These are phyloP conservation scores for Diorhabda elongata DNA, from an alignment of 1,140 invertebrate species.

Conservation along the genomic window DNA sequence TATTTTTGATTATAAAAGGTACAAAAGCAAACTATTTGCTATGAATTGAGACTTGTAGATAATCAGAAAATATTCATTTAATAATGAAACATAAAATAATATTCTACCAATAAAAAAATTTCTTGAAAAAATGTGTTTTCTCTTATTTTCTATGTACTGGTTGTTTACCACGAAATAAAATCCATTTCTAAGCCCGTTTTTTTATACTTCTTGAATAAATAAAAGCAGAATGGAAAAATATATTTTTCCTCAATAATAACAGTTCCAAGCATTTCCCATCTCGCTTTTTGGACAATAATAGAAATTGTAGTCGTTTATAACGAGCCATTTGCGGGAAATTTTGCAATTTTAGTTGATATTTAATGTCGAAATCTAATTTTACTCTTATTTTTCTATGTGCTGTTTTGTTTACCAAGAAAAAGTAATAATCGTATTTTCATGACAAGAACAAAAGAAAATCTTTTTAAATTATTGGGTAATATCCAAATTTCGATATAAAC, in stretches of 20 bases:
- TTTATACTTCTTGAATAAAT: neutral
- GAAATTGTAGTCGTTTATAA: conserved; percentile 21
- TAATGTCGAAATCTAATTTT: neutral
- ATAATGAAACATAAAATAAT: too few species aligned
- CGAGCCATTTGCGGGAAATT: conserved; percentile 8
- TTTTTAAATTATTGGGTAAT: neutral
- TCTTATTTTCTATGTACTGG: neutral
- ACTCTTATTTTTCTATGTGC: neutral
- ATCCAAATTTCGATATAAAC: neutral
- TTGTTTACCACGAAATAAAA: neutral
- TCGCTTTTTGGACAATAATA: conserved; percentile 15
- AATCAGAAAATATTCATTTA: too few species aligned
- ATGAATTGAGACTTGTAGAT: too few species aligned
- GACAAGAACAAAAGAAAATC: neutral
- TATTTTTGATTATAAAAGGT: too few species aligned
- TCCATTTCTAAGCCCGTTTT: neutral
- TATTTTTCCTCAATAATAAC: too few species aligned
- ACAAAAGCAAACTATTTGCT: too few species aligned
- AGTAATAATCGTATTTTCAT: neutral
- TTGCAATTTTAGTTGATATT: conserved; percentile 3
- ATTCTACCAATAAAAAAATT: too few species aligned
- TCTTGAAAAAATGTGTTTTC: neutral
- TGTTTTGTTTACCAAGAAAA: neutral
- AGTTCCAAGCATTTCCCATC: neutral
- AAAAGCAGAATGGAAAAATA: too few species aligned